phyloP scores from a whole-genome alignment of 2,888 invertebrate species.

The Arrhopalites spinosus region DNA sequence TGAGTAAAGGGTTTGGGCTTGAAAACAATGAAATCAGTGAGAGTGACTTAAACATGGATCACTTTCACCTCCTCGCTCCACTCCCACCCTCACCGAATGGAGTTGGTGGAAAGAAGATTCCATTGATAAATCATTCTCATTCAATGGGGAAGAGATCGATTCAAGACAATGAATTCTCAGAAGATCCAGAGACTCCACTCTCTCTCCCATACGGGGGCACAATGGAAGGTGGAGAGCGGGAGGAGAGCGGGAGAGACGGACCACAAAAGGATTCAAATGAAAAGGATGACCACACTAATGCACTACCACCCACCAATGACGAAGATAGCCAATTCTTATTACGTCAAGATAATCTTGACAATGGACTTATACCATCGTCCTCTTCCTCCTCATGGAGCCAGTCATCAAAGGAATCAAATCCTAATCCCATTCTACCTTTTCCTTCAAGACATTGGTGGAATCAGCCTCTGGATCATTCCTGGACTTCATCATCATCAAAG shows the following conservation, averaged over 20 bases:
- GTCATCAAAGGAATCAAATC: constrained; percentile 23
- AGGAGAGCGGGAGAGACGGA: not conserved
- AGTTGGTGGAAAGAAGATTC: constrained; percentile 24
- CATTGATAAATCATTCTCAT: constrained; percentile 31
- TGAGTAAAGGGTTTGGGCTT: constrained; percentile 8
- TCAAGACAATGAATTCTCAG: constrained; percentile 30
- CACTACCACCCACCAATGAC: not conserved
- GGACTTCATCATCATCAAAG: constrained; percentile 7
- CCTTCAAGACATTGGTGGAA: constrained; percentile 32
- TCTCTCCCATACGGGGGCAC: not conserved
- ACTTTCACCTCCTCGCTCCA: constrained; percentile 32
- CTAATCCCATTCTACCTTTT: constrained; percentile 29
- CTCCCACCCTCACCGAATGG: not conserved
- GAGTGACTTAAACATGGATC: constrained; percentile 15
- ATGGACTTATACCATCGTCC: not conserved
- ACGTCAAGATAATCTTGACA: constrained; percentile 31
- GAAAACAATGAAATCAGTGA: constrained; percentile 36
- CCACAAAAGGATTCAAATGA: constrained; percentile 17
- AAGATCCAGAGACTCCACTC: constrained; percentile 17
- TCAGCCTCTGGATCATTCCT: constrained; percentile 12
- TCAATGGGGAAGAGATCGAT: constrained; percentile 32
- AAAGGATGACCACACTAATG: constrained; percentile 5
- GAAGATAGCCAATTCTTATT: constrained; percentile 12
- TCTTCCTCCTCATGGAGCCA: not conserved
- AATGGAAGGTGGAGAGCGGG: not conserved